Conservation (phyloP, 1,140 invertebrate species). For the Drosophila murphyi region DNA sequence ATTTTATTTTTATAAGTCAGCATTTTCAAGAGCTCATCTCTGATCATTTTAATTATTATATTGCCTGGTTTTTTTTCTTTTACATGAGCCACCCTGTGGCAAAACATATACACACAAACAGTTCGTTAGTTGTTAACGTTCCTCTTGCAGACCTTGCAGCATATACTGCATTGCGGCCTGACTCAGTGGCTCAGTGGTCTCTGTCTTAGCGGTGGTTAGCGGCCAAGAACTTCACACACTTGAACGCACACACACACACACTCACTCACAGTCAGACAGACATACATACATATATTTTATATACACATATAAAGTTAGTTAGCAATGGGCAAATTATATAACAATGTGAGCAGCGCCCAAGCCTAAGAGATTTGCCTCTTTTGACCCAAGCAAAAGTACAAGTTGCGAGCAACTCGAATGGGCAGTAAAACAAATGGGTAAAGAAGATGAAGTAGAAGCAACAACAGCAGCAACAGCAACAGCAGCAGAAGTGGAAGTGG, state of each 20-base stretch:
- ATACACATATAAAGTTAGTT: conserved; percentile 32
- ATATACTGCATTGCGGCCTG: conserved; percentile 3
- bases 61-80: conserved; percentile 2
- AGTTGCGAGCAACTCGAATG: conserved; percentile 43
- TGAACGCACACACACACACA: conserved; percentile 57
- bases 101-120: conserved; percentile 11
- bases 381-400: conserved; percentile 64
- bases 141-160: conserved; percentile 12
- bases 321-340: conserved; percentile 54
- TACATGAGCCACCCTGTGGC: conserved; percentile 40
- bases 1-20: no score
- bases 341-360: conserved; percentile 50
- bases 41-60: neutral
- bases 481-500: conserved; percentile 36
- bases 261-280: conserved; percentile 6
- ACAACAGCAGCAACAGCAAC: conserved; percentile 23
- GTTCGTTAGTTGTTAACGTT: conserved; percentile 21
- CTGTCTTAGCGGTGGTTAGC: conserved; percentile 61
- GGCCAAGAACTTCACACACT: conserved; percentile 79
- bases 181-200: conserved; percentile 43
- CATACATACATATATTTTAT: conserved; percentile 1
- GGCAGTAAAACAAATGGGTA: conserved; percentile 29
- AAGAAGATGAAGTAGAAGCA: conserved; percentile 24
- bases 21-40: no score
- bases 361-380: conserved; percentile 38